Base-by-base conservation (phyloP, 2,113 vertebrate species). In the Myrmecobius fasciatus region DNA sequence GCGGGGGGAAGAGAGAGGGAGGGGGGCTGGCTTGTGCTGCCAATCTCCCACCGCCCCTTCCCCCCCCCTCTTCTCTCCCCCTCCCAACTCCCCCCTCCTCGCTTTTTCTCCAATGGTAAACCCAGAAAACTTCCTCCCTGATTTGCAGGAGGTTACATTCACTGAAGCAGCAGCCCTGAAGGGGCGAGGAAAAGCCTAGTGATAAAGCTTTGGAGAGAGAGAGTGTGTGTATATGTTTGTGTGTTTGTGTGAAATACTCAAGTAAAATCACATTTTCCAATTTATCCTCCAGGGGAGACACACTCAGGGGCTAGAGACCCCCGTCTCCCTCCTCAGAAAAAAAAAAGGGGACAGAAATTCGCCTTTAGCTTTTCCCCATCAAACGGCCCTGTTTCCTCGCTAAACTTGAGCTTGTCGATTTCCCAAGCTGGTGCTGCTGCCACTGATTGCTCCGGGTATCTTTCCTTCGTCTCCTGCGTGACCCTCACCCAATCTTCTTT, bases 401-500 rank as follows among this genome's bases (percentile, higher is more conserved):
- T 83, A 24, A 25, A 20, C 56, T 49, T 31, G 49, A 83, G 94
- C 95, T 83, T 25, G 94, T 52, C 11, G 52, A 91, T 95, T 95
- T 94, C 92, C 95, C 96, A 93, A 97, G 97, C 94, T 96, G 97
- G 94, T 92, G 52, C 95, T 36, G 95, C 75, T 89, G 3, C 3
- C 31, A 52, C 25, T 2, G 54, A 43, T n/a, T 43, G 17, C 67
- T 43, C 17, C 22, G 67, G 36, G 17, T 83, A 20, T 7, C n/a
- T 83, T 48, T 56, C 25, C 89, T 88, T n/a, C 96, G 49, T 75
- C 91, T 31, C 7, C 93, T 36, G 94, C 1, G 92, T 91, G 93
- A 94, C 95, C 96, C 91, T 89, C 26, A 49, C 60, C 94, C 92
- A 20, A 12, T 91, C 97, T 97, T 97, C 92, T 95, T 96, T 97